A percentile compares a stretch with the other conserved stretches of the same genome.
Conservation (phyloP, 2,888 invertebrate species). For the Parnassius mnemosyne region DNA sequence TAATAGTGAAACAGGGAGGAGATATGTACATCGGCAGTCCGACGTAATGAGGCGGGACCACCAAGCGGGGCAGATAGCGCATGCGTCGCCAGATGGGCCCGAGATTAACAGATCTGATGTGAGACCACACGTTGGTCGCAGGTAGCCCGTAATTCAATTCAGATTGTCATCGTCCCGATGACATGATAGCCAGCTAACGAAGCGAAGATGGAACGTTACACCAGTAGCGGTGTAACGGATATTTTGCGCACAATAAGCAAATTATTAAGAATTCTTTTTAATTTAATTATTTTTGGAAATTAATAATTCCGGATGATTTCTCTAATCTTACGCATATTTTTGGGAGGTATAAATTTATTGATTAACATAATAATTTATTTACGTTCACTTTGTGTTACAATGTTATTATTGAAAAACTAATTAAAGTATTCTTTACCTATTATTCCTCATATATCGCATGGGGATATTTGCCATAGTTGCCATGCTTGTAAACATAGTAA, state of each 20-base stretch:
- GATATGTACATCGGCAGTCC: slow-evolving; percentile 51
- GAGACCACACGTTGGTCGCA: slow-evolving; percentile 76
- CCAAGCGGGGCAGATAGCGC: slow-evolving; percentile 66
- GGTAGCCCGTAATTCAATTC: slow-evolving; percentile 78
- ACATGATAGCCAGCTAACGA: slow-evolving; percentile 74
- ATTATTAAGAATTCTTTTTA: neutral
- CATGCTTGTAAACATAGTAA: no score
- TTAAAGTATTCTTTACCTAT: no score
- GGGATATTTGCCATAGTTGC: no score
- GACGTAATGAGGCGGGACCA: slow-evolving; percentile 76
- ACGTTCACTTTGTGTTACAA: no score
- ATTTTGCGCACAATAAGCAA: slow-evolving; percentile 37
- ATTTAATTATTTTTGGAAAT: no score
- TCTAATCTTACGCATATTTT: no score
- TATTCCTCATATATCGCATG: no score
- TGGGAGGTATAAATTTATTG: no score
- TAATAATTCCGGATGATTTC: no score
- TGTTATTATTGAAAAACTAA: no score
- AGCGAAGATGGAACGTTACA: slow-evolving; percentile 62
- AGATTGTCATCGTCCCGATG: slow-evolving; percentile 78
- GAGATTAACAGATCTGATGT: slow-evolving; percentile 70
- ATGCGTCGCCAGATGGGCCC: slow-evolving; percentile 69
- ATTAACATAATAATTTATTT: no score
- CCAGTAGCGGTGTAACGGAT: slow-evolving; percentile 66
- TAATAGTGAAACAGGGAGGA: slow-evolving; percentile 60